Percentiles rank a stretch among this genome's conserved stretches.
Evolutionary conservation across 2,888 invertebrate species (phyloP).

Genomic region (Amiota communis): DNA sequence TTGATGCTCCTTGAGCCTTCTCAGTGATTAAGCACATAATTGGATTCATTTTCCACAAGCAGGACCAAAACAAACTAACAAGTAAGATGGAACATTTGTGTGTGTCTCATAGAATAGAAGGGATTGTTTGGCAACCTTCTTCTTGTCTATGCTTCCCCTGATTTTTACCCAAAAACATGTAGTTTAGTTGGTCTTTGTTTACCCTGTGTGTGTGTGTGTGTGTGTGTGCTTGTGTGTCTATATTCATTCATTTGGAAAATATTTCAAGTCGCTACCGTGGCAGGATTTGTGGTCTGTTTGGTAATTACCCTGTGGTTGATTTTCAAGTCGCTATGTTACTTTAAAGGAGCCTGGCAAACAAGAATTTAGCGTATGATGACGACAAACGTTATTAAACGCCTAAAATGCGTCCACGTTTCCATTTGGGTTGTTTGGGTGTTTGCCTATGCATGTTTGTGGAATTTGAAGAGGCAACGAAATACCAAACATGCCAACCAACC

Average conservation of each 20-base stretch:
- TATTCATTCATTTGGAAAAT: slow-evolving; percentile 31
- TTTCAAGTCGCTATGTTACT: background rate
- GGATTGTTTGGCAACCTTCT: background rate
- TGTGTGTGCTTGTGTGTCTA: background rate
- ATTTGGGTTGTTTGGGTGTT: background rate
- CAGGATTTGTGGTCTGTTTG: slow-evolving; percentile 60
- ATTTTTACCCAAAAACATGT: too few relatives aligned
- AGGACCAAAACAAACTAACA: background rate
- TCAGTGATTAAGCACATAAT: slow-evolving; percentile 69
- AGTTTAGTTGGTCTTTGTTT: too few relatives aligned
- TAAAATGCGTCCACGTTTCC: background rate
- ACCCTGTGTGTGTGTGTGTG: background rate
- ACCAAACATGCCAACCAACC: background rate
- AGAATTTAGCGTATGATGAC: background rate
- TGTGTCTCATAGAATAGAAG: slow-evolving; percentile 35
- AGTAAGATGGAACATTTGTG: background rate
- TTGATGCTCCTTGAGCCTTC: slow-evolving; percentile 38
- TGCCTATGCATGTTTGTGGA: background rate
- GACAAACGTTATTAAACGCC: slow-evolving; percentile 19
- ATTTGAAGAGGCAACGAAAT: background rate
- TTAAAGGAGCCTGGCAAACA: slow-evolving; percentile 21
- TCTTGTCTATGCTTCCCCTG: background rate
- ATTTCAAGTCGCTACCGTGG: slow-evolving; percentile 53
- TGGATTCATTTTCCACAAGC: slow-evolving; percentile 57
- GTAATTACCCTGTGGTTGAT: slow-evolving; percentile 60